Evolutionary conservation across 1,140 invertebrate species (phyloP).

Genomic region (Luehdorfia chinensis): DNA sequence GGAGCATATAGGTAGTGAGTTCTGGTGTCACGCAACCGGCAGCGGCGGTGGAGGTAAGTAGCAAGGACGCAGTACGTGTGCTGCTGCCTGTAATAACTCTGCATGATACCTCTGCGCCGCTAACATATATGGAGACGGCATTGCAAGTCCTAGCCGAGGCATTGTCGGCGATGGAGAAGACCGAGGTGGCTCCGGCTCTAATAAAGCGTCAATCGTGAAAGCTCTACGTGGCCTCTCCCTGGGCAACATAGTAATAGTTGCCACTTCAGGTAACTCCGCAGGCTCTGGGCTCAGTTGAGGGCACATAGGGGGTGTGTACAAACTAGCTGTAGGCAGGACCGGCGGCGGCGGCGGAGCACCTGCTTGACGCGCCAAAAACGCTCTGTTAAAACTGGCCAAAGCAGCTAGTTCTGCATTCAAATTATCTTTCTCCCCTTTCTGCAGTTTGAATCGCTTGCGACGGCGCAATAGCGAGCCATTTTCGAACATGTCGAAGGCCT

Average conservation of each 20-base stretch:
- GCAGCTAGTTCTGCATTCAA: slow-evolving; percentile 81
- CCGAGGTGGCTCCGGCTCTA: slow-evolving; percentile 56
- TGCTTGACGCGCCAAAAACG: slow-evolving; percentile 74
- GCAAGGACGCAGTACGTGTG: slow-evolving; percentile 61
- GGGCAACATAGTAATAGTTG: slow-evolving; percentile 40
- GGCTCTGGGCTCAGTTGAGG: slow-evolving; percentile 65
- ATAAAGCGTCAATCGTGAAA: slow-evolving; percentile 87
- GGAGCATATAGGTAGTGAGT: slow-evolving; percentile 38
- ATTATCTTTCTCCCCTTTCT: slow-evolving; percentile 80
- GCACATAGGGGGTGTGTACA: slow-evolving; percentile 52
- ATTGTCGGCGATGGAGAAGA: slow-evolving; percentile 42
- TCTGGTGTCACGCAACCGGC: slow-evolving; percentile 64
- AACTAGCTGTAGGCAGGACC: slow-evolving; percentile 38
- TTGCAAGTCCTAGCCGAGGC: slow-evolving; percentile 42
- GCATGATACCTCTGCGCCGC: slow-evolving; percentile 62
- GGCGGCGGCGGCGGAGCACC: slow-evolving; percentile 65
- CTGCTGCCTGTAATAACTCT: slow-evolving; percentile 59
- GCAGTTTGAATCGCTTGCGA: slow-evolving; percentile 81
- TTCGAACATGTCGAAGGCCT: slow-evolving; percentile 94
- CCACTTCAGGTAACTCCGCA: slow-evolving; percentile 47
- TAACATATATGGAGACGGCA: slow-evolving; percentile 52
- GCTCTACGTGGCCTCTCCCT: slow-evolving; percentile 79
- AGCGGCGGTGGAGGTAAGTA: slow-evolving; percentile 63
- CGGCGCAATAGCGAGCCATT: slow-evolving; percentile 92
- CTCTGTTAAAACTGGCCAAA: slow-evolving; percentile 84